Conservation (phyloP, 2,113 vertebrate species). For the Notarius quadriscutis region DNA sequence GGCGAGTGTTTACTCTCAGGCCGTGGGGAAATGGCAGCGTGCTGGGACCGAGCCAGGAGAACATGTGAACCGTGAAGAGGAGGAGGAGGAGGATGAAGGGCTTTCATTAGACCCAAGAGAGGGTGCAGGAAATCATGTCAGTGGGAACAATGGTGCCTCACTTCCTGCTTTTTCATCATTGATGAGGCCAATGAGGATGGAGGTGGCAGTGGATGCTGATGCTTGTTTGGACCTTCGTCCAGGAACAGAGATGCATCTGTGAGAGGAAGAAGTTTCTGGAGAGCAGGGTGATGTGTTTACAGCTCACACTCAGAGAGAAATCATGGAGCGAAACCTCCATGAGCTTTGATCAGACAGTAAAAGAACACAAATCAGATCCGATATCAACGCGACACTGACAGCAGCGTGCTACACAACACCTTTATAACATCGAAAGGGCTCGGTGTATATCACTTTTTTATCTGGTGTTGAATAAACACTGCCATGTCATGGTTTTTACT, state of each 20-base stretch:
- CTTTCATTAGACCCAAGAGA: conserved; percentile 2
- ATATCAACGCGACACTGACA: background rate
- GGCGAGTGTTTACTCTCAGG: conserved; percentile 49
- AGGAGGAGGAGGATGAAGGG: conserved; percentile 27
- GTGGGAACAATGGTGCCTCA: background rate
- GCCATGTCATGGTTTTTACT: background rate
- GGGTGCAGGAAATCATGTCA: background rate
- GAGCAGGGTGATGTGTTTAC: background rate
- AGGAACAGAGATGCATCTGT: background rate
- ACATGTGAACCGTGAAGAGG: conserved; percentile 46
- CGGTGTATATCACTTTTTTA: background rate
- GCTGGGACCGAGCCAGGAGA: conserved; percentile 15
- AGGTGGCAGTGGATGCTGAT: conserved; percentile 4
- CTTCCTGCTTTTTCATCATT: conserved; percentile 16
- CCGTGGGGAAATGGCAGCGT: conserved; percentile 27
- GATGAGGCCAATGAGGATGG: background rate
- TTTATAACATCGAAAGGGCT: background rate
- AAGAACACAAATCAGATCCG: background rate
- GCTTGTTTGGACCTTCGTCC: background rate
- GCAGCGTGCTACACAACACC: background rate
- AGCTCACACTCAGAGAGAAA: background rate
- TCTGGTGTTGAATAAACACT: background rate
- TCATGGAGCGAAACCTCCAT: background rate
- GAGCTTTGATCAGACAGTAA: background rate
- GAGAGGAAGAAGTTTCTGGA: background rate